Percentiles rank a stretch among this genome's conserved stretches.
phyloP scores from a whole-genome alignment of 2,888 invertebrate species.

The Mechanitis mazaeus region DNA sequence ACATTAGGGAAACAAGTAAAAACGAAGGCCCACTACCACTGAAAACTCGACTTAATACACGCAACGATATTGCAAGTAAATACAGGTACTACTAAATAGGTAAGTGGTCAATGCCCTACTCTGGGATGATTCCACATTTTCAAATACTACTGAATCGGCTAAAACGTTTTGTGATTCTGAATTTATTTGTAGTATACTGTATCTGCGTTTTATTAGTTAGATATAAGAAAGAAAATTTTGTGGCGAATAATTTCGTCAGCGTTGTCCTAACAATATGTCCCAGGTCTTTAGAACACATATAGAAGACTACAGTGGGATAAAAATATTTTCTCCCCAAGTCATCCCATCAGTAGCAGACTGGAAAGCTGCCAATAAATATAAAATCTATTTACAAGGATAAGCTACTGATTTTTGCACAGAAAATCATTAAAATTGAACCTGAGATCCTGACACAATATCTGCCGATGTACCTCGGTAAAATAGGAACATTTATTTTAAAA shows the following conservation, averaged over 20 bases:
- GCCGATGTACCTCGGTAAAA: no score
- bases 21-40: not conserved
- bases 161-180: not conserved
- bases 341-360: not conserved
- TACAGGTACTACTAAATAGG: constrained; percentile 8
- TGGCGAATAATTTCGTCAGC: not conserved
- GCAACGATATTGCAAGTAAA: not conserved
- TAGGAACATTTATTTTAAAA: no score
- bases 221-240: no score
- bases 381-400: no score
- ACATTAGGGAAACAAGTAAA: not conserved
- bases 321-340: not conserved
- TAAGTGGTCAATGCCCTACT: constrained; percentile 21
- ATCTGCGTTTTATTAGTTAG: no score
- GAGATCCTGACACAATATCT: no score
- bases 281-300: not conserved
- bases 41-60: not conserved
- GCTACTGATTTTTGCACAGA: no score
- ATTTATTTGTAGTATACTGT: no score
- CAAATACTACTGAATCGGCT: constrained; percentile 17
- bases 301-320: constrained; percentile 4
- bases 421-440: not conserved
- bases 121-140: constrained; percentile 15
- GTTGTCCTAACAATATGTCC: not conserved
- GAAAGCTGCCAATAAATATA: not conserved